Percentiles rank a stretch among this genome's conserved stretches.
Evolutionary conservation across 2,888 invertebrate genomes (phyloP).

Genomic region (Mythimna ferrago): DNA sequence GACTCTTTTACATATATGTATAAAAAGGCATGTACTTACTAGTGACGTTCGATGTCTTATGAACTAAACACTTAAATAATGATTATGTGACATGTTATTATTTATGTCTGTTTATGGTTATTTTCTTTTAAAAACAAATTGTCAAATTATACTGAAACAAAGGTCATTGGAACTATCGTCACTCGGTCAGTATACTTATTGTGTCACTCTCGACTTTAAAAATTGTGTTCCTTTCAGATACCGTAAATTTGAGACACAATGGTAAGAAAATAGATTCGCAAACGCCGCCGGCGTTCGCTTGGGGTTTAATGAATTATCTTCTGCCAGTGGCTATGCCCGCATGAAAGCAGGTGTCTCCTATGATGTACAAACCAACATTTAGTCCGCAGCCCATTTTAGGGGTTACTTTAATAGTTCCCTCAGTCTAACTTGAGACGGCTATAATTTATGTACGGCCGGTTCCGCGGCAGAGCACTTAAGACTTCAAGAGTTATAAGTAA

Average conservation of each 20-base stretch:
- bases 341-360: no score
- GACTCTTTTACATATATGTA: no score
- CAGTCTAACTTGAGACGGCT: conserved; percentile 38
- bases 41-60: neutral
- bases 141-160: neutral
- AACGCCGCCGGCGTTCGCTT: no score
- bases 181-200: neutral
- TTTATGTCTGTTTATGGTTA: neutral
- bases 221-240: no score
- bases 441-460: conserved; percentile 57
- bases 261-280: no score
- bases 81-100: no score
- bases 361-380: conserved; percentile 29
- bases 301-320: no score
- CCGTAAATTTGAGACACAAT: no score
- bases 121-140: conserved; percentile 3
- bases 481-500: conserved; percentile 53
- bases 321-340: no score
- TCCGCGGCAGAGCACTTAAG: conserved; percentile 54
- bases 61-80: neutral
- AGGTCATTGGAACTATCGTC: neutral
- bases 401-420: conserved; percentile 52
- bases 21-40: no score
- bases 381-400: conserved; percentile 28
- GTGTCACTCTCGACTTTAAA: no score